phyloP scores from a whole-genome alignment of 1,140 invertebrate species.

The Ridgeia piscesae region DNA sequence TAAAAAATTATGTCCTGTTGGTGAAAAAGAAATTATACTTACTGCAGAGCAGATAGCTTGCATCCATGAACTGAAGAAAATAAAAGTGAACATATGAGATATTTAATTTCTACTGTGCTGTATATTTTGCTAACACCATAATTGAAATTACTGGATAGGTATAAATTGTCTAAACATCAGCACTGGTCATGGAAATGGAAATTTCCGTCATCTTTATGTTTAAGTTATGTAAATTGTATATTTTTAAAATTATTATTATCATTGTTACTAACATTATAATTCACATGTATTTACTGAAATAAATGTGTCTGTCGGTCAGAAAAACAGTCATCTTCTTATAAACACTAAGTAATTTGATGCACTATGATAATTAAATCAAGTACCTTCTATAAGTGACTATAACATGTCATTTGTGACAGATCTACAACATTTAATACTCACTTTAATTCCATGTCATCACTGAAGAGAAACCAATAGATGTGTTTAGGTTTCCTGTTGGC shows the following conservation, averaged over 20 bases:
- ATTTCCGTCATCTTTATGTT: too few species aligned
- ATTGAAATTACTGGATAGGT: too few species aligned
- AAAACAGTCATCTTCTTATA: neutral
- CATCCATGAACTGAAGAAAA: conserved; percentile 17
- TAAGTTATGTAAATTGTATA: too few species aligned
- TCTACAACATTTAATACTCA: conserved; percentile 44
- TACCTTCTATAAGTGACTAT: neutral
- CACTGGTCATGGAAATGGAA: too few species aligned
- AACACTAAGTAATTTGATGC: neutral
- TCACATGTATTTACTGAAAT: too few species aligned
- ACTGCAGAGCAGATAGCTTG: conserved; percentile 11
- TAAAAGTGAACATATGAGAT: neutral
- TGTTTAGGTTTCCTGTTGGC: conserved; percentile 15
- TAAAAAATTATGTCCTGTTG: neutral
- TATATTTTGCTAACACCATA: neutral
- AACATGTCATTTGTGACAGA: neutral
- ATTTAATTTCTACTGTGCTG: neutral
- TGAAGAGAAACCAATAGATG: conserved; percentile 28
- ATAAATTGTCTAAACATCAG: too few species aligned
- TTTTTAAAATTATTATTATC: too few species aligned
- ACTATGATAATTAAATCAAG: neutral
- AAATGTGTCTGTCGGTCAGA: too few species aligned
- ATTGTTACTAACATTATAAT: neutral
- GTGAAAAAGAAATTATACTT: neutral
- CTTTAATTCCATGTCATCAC: conserved; percentile 28